Conservation (phyloP, 2,797 vertebrate genomes). For the Pantherophis alleghaniensis region DNA sequence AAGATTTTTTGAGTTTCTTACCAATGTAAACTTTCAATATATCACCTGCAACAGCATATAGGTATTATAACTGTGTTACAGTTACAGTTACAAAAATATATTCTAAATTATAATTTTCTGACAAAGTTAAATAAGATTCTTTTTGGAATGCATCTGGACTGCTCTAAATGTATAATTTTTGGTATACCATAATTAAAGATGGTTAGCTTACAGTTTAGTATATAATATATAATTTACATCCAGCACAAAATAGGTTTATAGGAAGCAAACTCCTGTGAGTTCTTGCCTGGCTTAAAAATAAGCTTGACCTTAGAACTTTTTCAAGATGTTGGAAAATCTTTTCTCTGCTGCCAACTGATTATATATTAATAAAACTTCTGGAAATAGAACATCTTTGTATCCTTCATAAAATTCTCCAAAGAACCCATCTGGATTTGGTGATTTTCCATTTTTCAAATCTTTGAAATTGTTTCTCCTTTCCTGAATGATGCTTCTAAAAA, state of each 20-base stretch:
- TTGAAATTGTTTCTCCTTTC: not conserved
- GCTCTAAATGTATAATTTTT: not conserved
- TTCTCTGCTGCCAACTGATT: not conserved
- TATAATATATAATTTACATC: not conserved
- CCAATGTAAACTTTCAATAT: not conserved
- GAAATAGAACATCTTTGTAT: not conserved
- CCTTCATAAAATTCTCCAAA: not conserved
- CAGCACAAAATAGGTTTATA: not conserved
- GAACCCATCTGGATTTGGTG: not conserved
- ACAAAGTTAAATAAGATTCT: not conserved
- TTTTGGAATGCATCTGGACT: not conserved
- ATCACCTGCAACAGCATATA: not conserved
- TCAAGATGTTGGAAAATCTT: not conserved
- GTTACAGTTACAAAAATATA: not conserved
- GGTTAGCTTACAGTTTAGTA: not conserved
- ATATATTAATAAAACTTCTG: not conserved
- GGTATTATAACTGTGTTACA: not conserved
- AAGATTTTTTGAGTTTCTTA: not conserved
- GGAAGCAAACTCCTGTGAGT: not conserved
- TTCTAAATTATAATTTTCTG: not conserved
- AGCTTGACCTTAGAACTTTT: not conserved
- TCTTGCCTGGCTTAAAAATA: not conserved
- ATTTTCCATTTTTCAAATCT: not conserved
- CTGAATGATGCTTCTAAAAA: not conserved
- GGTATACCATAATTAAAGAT: not conserved